Evolutionary conservation across 2,797 vertebrate species (phyloP).

Genomic region (Brachymystax lenok): DNA sequence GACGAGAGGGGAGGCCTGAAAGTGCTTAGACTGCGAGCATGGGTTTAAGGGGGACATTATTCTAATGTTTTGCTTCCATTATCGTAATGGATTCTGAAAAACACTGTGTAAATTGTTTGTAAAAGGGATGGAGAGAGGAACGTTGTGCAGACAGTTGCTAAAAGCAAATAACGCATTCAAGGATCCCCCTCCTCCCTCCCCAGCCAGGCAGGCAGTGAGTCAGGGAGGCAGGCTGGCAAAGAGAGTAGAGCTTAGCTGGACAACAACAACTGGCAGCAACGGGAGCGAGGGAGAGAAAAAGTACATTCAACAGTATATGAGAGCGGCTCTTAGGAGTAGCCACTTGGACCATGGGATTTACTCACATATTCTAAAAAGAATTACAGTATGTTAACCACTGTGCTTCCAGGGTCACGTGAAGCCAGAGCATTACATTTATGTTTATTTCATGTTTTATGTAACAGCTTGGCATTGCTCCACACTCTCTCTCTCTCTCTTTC

Average conservation of each 20-base stretch:
- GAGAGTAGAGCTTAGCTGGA: conserved; percentile 64
- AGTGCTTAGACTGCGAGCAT: conserved; percentile 79
- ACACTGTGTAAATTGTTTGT: conserved; percentile 80
- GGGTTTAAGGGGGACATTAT: conserved; percentile 82
- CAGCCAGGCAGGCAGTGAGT: neutral
- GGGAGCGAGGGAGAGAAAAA: conserved; percentile 38
- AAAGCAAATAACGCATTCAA: conserved; percentile 82
- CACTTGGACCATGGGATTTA: conserved; percentile 65
- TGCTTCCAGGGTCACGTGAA: conserved; percentile 48
- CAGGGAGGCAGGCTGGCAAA: conserved; percentile 42
- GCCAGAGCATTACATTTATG: conserved; percentile 56
- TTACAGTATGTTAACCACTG: conserved; percentile 47
- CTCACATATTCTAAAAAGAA: conserved; percentile 51
- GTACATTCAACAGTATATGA: conserved; percentile 68
- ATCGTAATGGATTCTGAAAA: conserved; percentile 70
- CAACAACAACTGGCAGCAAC: conserved; percentile 62
- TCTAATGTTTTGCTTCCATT: conserved; percentile 85
- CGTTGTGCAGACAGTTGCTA: conserved; percentile 79
- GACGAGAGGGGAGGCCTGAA: conserved; percentile 68
- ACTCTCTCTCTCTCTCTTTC: neutral
- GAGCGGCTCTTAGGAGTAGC: conserved; percentile 61
- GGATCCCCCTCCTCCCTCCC: conserved; percentile 49
- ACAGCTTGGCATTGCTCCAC: neutral
- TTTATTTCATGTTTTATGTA: conserved; percentile 53
- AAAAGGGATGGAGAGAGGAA: conserved; percentile 81